These are phyloP conservation scores for Hydroisotoma schaefferi DNA, from an alignment of 2,888 invertebrate genomes.

Conservation along the genomic window DNA sequence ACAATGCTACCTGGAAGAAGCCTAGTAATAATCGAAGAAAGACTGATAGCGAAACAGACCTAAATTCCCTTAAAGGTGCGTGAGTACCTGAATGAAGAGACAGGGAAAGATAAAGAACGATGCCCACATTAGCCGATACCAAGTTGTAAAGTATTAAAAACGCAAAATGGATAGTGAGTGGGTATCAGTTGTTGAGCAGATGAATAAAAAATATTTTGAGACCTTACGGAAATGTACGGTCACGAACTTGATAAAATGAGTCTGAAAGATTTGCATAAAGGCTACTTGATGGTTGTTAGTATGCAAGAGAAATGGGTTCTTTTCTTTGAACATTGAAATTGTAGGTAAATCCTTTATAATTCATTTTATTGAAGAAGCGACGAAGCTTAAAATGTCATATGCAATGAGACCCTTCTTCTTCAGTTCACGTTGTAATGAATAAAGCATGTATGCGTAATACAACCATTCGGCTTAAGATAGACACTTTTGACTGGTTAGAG, in stretches of 20 bases:
- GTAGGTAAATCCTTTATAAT: neutral
- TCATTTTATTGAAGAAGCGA: neutral
- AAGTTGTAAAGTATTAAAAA: no score
- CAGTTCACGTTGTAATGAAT: no score
- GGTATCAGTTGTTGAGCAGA: no score
- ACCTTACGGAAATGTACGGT: slow-evolving; percentile 33
- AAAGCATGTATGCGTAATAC: no score
- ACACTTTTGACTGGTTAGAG: no score
- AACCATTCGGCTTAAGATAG: neutral
- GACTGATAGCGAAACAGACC: neutral
- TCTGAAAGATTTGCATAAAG: slow-evolving; percentile 28
- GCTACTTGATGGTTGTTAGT: slow-evolving; percentile 2
- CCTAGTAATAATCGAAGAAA: neutral
- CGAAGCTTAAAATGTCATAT: neutral
- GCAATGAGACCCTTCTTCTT: neutral
- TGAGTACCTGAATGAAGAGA: slow-evolving; percentile 1
- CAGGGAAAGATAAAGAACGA: neutral
- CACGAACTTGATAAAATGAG: slow-evolving; percentile 22
- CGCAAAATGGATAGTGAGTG: no score
- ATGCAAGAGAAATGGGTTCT: neutral
- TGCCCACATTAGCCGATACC: no score
- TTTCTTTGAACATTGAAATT: no score
- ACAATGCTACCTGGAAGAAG: no score
- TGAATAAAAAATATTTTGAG: slow-evolving; percentile 22
- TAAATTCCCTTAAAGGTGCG: neutral